Evolutionary conservation across 2,888 invertebrate genomes (phyloP), one percentile per base, ranked within the genome.

Genomic region (Masnerella sp.): DNA sequence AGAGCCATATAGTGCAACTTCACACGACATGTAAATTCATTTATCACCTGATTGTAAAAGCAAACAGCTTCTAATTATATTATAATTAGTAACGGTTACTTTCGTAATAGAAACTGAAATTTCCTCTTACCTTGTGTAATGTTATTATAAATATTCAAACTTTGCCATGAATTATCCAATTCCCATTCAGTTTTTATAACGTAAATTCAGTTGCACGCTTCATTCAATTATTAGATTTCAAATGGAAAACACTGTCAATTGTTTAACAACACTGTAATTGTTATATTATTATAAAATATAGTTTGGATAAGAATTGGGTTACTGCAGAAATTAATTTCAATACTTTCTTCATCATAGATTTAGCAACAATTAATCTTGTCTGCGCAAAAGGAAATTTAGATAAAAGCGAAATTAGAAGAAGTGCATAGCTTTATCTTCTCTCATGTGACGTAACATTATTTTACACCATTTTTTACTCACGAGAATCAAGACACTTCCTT

Each of bases 391-490:
- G 28, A 61, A 61, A 30, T 49, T 2, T 7, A 17, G 61, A 61
- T 61, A 61, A 61, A 49, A 71, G 64, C 12, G 56, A 30, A 59
- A 72, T 72, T 65, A 65, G 59, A 34, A 52, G 65, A 51, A 38
- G 25, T 38, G 38, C 18, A 11, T 25, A 40, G 22, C 28, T 36
- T 49, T 32, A 42, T 62, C 62, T 58, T 58, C 65, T 62, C 70
- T 49, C 56, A 34, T 22, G 45, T 72, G 49, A 51, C 36, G 72
- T 72, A 72, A 72, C 49, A 40, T 71, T 56, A 65, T 65, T 67
- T 67, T 67, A 67, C 65, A 67, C 65, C 65, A 56, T 40, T 67
- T 62, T 52, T 52, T 52, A 68, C 67, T 67, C 30, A 56, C 51
- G 36, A 42, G 62, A 51, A 34, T 49, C 30, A 40, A 67, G 54